Percentiles rank a stretch among this genome's conserved stretches.
Conservation (phyloP, 2,113 vertebrate genomes). For the Trichechus manatus region DNA sequence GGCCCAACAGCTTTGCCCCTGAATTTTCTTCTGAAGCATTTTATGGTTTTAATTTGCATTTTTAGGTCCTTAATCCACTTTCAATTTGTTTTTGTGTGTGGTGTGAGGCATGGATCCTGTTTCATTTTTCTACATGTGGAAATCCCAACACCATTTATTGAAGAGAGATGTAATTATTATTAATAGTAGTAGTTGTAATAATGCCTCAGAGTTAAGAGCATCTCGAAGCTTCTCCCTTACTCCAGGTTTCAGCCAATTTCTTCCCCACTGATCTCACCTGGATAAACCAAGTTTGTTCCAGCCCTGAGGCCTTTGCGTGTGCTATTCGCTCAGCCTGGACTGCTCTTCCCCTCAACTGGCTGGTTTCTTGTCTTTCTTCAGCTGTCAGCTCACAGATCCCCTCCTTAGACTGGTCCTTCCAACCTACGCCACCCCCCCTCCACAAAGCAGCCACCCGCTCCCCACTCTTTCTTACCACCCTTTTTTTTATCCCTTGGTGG, state of each 20-base stretch:
- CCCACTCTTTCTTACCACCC: not conserved
- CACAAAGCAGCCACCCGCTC: accelerated
- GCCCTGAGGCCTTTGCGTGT: not conserved
- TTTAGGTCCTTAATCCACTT: not conserved
- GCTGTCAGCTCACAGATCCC: not conserved
- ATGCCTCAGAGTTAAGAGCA: not conserved
- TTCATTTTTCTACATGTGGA: not conserved
- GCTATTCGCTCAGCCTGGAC: not conserved
- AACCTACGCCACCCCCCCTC: too few species aligned
- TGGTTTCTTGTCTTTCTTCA: not conserved
- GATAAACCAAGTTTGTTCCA: not conserved
- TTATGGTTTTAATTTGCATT: not conserved
- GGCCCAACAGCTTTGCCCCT: not conserved
- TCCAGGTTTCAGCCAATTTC: not conserved
- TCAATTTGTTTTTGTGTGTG: not conserved
- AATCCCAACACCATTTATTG: not conserved
- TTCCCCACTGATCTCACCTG: not conserved
- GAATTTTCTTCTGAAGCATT: not conserved
- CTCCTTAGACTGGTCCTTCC: not conserved
- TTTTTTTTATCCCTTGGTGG: accelerated
- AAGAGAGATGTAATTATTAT: not conserved
- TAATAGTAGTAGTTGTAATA: not conserved
- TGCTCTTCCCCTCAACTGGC: accelerated
- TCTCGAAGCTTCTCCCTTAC: not conserved
- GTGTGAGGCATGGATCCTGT: not conserved